A percentile compares a stretch with the other conserved stretches of the same genome.
Conservation (phyloP, 2,888 invertebrate genomes). For the Trichogramma evanescens region DNA sequence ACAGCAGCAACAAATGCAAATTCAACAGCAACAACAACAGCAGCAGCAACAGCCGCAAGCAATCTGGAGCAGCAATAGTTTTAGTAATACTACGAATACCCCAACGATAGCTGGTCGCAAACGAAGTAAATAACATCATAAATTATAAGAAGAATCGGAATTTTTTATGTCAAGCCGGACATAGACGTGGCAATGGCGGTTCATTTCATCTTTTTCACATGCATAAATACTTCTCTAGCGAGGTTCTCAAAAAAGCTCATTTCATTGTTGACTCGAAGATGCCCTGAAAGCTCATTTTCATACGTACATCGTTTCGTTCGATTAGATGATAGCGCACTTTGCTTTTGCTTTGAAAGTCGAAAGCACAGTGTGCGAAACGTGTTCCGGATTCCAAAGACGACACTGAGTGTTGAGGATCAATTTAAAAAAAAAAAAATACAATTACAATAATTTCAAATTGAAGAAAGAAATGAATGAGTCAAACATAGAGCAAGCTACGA, state of each 20-base stretch:
- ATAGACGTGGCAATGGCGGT: too few relatives aligned
- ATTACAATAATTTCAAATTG: slow-evolving; percentile 5
- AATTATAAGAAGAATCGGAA: slow-evolving; percentile 24
- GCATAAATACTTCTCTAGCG: too few relatives aligned
- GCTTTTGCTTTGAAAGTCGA: too few relatives aligned
- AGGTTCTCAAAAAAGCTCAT: too few relatives aligned
- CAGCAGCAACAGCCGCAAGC: slow-evolving; percentile 47
- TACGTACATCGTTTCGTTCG: too few relatives aligned
- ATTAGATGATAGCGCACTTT: too few relatives aligned
- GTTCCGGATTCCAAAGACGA: too few relatives aligned
- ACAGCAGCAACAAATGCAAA: slow-evolving; percentile 47
- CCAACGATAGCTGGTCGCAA: slow-evolving; percentile 33
- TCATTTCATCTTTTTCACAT: too few relatives aligned
- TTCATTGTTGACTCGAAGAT: too few relatives aligned
- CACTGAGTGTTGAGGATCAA: background rate
- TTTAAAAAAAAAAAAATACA: slow-evolving; percentile 8
- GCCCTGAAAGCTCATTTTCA: too few relatives aligned
- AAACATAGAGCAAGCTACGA: slow-evolving; percentile 7
- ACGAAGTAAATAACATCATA: slow-evolving; percentile 49
- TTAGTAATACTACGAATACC: slow-evolving; percentile 34
- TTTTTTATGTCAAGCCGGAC: too few relatives aligned
- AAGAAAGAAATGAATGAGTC: slow-evolving; percentile 15
- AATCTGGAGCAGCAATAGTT: slow-evolving; percentile 46
- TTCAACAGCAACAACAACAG: slow-evolving; percentile 35
- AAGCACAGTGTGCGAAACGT: too few relatives aligned